Base-by-base conservation (phyloP, 1,140 invertebrate species). In the Ectropis grisescens region DNA sequence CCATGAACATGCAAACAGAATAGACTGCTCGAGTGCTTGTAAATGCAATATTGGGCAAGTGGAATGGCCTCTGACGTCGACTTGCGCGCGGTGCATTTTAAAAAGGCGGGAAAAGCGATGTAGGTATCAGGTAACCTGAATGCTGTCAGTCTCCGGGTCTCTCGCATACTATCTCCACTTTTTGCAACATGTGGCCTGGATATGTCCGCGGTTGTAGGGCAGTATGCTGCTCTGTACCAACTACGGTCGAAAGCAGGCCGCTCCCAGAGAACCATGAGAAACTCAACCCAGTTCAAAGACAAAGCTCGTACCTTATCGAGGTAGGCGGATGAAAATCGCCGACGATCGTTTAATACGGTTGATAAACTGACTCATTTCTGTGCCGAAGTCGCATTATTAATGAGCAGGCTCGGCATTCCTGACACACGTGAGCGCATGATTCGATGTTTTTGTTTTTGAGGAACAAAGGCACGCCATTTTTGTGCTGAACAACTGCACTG, bases 201-300 rank as follows among this genome's bases (percentile, higher is more conserved):
- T 67, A 40, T 54, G 44, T 28, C 40, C 26, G 15, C 30, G 24
- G 35, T 58, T 68, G 56, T 66, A 61, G 64, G 67, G 57, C 68
- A 65, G 59, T 68, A 55, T 62, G 54, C 55, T 38, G 44, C 41
- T 25, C 22, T 19, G 47, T 47, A 39, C 44, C 54, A 47, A 46
- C 42, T 54, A 41, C 51, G 31, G 50, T 56, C 31, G 60, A 69
- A 69, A 74, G 58, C 58, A 60, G 59, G 64, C 44, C 66, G 29
- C 49, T 68, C 64, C 59, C 57, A 59, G 27, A 42, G 58, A 53
- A 62, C 52, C 54, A 60, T 65, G 64, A 52, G 69, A 69, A 74
- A 66, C 58, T 47, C 41, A 37, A 56, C 33, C 42, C 39, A 33
- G 15, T 28, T 47, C 31, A 43, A 41, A 44, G 24, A 32, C 28